A percentile compares a stretch with the other conserved stretches of the same genome.
phyloP scores from a whole-genome alignment of 2,113 vertebrate species.

The Agapornis roseicollis region DNA sequence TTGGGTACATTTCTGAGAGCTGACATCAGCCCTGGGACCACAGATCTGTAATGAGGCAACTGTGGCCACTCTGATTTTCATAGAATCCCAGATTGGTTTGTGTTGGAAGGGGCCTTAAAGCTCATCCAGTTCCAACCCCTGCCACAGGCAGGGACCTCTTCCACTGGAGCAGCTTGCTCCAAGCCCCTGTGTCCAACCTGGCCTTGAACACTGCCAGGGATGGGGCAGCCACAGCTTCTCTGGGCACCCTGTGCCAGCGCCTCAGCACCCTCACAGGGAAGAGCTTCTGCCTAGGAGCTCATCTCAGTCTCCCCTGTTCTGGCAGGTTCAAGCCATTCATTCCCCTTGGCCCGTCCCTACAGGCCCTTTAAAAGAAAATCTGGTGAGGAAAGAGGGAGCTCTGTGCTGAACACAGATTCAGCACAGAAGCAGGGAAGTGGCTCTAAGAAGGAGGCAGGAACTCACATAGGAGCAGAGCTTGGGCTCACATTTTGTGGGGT shows the following conservation, averaged over 20 bases:
- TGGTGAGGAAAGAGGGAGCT: neutral
- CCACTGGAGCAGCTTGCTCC: neutral
- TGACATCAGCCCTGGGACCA: neutral
- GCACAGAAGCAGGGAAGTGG: neutral
- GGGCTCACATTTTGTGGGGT: neutral
- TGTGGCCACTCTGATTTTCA: neutral
- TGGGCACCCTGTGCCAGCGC: too few species aligned
- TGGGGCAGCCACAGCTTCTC: too few species aligned
- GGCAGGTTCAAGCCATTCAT: neutral
- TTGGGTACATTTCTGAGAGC: neutral
- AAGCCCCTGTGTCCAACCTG: neutral
- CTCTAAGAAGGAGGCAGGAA: neutral
- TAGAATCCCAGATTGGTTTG: neutral
- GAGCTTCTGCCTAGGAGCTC: neutral
- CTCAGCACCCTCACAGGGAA: neutral
- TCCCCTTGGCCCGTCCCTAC: neutral
- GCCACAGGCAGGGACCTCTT: neutral
- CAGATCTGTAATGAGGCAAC: neutral
- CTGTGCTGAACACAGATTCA: neutral
- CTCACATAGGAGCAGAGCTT: neutral
- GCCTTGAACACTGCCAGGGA: neutral
- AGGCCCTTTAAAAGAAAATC: neutral
- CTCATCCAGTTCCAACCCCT: neutral
- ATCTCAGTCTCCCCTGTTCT: accelerated
- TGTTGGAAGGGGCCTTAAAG: neutral